Conservation (phyloP, 2,888 invertebrate species). For the Thera britannica region DNA sequence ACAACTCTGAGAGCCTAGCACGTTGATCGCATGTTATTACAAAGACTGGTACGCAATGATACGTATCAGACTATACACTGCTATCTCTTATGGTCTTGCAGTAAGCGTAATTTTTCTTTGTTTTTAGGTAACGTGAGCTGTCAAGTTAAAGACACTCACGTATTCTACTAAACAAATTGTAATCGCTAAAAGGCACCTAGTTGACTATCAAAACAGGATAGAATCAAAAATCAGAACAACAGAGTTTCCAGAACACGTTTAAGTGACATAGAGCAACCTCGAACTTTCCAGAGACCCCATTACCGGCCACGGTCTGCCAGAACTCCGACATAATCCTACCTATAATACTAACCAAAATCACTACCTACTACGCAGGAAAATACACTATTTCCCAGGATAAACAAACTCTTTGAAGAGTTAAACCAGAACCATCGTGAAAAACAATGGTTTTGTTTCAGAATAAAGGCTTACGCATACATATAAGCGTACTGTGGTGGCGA, state of each 20-base stretch:
- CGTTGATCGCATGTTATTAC: no score
- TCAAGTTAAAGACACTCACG: no score
- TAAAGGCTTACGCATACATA: not conserved
- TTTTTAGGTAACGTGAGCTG: no score
- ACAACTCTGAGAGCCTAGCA: no score
- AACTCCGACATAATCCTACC: conserved; percentile 37
- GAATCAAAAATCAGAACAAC: not conserved
- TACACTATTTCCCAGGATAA: conserved; percentile 4
- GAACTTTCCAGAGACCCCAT: conserved; percentile 51
- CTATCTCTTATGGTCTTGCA: no score
- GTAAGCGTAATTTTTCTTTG: no score
- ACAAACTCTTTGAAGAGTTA: conserved; percentile 13
- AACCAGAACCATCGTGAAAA: not conserved
- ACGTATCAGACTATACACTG: no score
- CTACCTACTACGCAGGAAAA: conserved; percentile 19
- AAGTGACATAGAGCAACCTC: conserved; percentile 11
- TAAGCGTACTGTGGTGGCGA: no score
- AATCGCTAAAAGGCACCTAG: no score
- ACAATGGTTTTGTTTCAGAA: not conserved
- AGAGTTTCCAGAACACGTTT: not conserved
- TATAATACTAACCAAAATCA: conserved; percentile 36
- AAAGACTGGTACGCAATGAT: no score
- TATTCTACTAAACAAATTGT: no score
- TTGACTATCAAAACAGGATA: not conserved
- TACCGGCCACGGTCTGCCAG: conserved; percentile 50